These are phyloP conservation scores for Stylophora pistillata DNA, from an alignment of 64 coral and sea anemone species.

Conservation along the genomic window DNA sequence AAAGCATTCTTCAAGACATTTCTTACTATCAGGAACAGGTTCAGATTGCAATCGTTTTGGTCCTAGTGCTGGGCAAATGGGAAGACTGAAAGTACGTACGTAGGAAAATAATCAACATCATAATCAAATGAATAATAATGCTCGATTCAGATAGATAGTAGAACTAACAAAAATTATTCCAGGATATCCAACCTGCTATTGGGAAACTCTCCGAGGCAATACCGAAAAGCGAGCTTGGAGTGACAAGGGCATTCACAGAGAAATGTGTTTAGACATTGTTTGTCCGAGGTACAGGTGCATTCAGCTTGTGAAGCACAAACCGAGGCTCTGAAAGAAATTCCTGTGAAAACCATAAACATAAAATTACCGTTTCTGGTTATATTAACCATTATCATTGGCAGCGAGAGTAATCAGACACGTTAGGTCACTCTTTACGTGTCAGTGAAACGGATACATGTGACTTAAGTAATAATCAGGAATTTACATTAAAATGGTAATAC, in stretches of 20 bases:
- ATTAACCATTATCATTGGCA: too few relatives aligned
- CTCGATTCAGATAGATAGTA: neutral
- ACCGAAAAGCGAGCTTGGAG: neutral
- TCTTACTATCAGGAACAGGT: neutral
- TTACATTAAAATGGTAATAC: too few relatives aligned
- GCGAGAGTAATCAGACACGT: too few relatives aligned
- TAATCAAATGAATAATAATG: too few relatives aligned
- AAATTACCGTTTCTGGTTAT: neutral
- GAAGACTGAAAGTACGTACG: neutral
- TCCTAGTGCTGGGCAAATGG: neutral
- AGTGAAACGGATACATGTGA: too few relatives aligned
- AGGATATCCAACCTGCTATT: constrained; percentile 21
- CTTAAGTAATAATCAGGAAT: too few relatives aligned
- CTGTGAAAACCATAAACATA: neutral
- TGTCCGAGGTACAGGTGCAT: neutral
- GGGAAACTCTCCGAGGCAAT: constrained; percentile 27
- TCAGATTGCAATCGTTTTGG: neutral
- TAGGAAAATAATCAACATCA: too few relatives aligned
- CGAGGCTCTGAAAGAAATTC: neutral
- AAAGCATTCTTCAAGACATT: constrained; percentile 36
- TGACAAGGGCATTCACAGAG: constrained; percentile 30
- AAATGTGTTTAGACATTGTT: neutral
- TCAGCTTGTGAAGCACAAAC: neutral
- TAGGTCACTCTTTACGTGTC: too few relatives aligned
- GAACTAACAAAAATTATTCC: neutral